These are phyloP conservation scores for Drosophila nigrodunni DNA, from an alignment of 1,140 invertebrate genomes.

Conservation along the genomic window DNA sequence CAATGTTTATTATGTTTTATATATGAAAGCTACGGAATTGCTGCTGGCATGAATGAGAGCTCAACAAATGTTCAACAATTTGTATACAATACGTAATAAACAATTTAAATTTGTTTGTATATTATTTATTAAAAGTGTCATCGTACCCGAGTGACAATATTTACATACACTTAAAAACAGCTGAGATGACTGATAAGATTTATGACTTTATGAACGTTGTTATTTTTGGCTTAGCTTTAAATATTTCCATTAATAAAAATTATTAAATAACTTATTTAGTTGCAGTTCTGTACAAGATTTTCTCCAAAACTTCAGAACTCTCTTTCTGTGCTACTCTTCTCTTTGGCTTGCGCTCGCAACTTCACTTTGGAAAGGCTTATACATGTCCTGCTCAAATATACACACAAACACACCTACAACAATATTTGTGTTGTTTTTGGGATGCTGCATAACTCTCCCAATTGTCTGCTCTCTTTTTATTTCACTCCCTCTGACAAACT, in stretches of 20 bases:
- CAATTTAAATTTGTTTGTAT: conserved; percentile 1
- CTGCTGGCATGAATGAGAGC: conserved; percentile 19
- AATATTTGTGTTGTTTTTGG: background rate
- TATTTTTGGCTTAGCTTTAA: background rate
- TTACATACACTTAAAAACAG: conserved; percentile 47
- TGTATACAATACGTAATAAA: conserved; percentile 41
- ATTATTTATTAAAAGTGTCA: conserved; percentile 62
- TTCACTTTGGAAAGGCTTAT: conserved; percentile 56
- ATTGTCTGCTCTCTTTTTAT: conserved; percentile 24
- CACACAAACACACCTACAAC: conserved; percentile 13
- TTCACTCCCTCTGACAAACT: conserved; percentile 22
- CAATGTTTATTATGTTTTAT: background rate
- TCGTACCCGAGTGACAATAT: conserved; percentile 30
- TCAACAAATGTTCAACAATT: conserved; percentile 20
- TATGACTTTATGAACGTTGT: conserved; percentile 21
- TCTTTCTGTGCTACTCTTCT: background rate
- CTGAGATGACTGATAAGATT: conserved; percentile 55
- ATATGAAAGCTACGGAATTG: background rate
- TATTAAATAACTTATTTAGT: background rate
- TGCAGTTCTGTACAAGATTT: background rate
- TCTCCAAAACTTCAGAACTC: background rate
- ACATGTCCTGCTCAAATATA: conserved; percentile 44
- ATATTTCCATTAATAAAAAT: background rate
- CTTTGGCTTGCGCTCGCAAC: conserved; percentile 14
- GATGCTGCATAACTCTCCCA: conserved; percentile 76